These are phyloP conservation scores for Cosmopolites sordidus DNA, from an alignment of 2,888 invertebrate genomes.

Conservation along the genomic window DNA sequence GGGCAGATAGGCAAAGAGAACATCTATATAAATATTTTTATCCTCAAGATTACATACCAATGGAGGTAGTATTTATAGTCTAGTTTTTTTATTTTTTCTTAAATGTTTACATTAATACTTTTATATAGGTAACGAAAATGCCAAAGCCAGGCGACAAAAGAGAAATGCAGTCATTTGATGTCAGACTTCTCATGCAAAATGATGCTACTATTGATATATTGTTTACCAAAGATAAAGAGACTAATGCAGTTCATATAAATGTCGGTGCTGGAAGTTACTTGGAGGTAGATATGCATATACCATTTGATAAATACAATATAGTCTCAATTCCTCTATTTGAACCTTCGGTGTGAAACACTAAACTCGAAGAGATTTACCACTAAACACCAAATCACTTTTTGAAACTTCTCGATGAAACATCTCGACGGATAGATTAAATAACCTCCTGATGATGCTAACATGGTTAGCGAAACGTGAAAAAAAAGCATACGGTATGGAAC, in stretches of 20 bases:
- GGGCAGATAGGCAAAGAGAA: constrained; percentile 97
- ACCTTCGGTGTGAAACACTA: no score
- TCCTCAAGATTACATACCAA: constrained; percentile 78
- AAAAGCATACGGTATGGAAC: no score
- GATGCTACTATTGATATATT: constrained; percentile 94
- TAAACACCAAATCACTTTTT: no score
- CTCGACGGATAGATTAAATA: no score
- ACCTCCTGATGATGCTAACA: no score
- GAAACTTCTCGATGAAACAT: no score
- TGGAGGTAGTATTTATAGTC: constrained; percentile 50
- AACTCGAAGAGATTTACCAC: no score
- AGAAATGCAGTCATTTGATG: constrained; percentile 87
- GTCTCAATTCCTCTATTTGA: no score
- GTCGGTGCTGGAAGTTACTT: constrained; percentile 93
- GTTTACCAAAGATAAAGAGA: constrained; percentile 92
- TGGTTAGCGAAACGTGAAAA: no score
- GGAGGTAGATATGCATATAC: constrained; percentile 58
- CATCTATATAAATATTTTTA: constrained; percentile 94
- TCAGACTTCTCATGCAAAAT: constrained; percentile 82
- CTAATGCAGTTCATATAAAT: constrained; percentile 94
- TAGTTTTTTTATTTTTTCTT: not conserved
- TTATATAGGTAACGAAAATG: constrained; percentile 61
- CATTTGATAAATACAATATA: no score
- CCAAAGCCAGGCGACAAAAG: constrained; percentile 85
- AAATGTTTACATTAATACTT: not conserved